phyloP scores from a whole-genome alignment of 2,888 invertebrate genomes.

The Amphipyra tragopoginis region DNA sequence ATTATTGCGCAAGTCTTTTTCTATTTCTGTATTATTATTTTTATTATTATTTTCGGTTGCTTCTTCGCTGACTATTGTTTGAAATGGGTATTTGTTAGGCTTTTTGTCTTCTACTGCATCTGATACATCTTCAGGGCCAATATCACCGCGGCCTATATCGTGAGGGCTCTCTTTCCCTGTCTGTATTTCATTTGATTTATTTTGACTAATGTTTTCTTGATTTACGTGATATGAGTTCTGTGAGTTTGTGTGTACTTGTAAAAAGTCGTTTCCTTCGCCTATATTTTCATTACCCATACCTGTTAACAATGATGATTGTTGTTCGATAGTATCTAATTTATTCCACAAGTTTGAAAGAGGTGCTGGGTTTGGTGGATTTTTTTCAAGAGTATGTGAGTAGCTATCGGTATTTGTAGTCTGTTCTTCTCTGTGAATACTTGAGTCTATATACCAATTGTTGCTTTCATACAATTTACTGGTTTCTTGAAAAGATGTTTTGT shows the following conservation, averaged over 20 bases:
- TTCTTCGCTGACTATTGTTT: constrained; percentile 10
- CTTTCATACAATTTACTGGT: constrained; percentile 16
- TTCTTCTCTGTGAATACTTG: constrained; percentile 29
- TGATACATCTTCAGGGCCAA: constrained; percentile 59
- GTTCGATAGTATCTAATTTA: constrained; percentile 61
- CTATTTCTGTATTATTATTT: constrained; percentile 1
- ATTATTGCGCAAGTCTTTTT: background rate
- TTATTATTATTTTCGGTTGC: constrained; percentile 8
- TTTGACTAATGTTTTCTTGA: constrained; percentile 7
- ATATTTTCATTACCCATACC: constrained; percentile 21
- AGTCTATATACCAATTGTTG: constrained; percentile 24
- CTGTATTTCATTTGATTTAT: constrained; percentile 19
- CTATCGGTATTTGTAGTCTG: constrained; percentile 36
- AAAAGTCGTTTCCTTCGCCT: constrained; percentile 9
- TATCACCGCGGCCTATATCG: constrained; percentile 67
- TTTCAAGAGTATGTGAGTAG: constrained; percentile 20
- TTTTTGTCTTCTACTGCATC: constrained; percentile 1
- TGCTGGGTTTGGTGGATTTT: constrained; percentile 26
- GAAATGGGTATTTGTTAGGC: constrained; percentile 14
- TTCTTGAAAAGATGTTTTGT: constrained; percentile 24
- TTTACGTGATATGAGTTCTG: constrained; percentile 22
- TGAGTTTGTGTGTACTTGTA: constrained; percentile 14
- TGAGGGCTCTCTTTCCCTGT: constrained; percentile 33
- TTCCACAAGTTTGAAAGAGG: constrained; percentile 62
- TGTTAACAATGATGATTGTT: constrained; percentile 33